Evolutionary conservation across 1,140 invertebrate species (phyloP), one percentile per base, ranked within the genome.

Genomic region (Drosophila santomea): DNA sequence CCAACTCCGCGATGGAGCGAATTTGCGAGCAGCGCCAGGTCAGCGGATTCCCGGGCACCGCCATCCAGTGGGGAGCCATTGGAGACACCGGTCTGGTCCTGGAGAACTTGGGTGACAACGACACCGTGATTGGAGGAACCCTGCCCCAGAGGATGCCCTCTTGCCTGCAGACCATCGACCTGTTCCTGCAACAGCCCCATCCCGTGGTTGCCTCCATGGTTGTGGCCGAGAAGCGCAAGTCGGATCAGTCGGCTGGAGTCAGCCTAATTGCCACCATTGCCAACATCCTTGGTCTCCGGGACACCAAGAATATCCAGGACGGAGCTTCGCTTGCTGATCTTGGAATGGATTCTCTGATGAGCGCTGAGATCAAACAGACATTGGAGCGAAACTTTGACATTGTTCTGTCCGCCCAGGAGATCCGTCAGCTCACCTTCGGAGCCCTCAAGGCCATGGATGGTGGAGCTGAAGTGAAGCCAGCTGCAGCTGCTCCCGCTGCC

Each of bases 271-370:
- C 96, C 60, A 95, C 96, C 36, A 94, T 98, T 38, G 96, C 95
- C 7, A 97, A 98, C 84, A 97, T 98, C 68, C 93, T 98, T 17
- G 97, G 97, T 90, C 84, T 93, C 88, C 98, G 99, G 84, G 97
- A 99, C 83, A 90, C 95, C 0, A 95, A 94, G 59, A 96, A 95
- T 50, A 93, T 99, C 3, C 96, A 96, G 52, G 93, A 94, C 35
- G 94, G 95, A 6, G 94, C 95, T 1, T 96, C 95, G 20, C 93
- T 99, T 6, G 96, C 96, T 12, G 98, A 99, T 91, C 94, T 99
- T 7, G 98, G 98, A 50, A 97, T 99, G 95, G 98, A 99, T 90
- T 99, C 98, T 0, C 93, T 99, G 38, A 99, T 99, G 98, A 98
- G 97, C 58, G 97, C 98, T 0, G 98, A 99, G 94, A 98, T 99